A percentile compares a stretch with the other conserved stretches of the same genome.
These are phyloP conservation scores for Hycleus phaleratus DNA, from an alignment of 1,140 invertebrate species.

Conservation along the genomic window DNA sequence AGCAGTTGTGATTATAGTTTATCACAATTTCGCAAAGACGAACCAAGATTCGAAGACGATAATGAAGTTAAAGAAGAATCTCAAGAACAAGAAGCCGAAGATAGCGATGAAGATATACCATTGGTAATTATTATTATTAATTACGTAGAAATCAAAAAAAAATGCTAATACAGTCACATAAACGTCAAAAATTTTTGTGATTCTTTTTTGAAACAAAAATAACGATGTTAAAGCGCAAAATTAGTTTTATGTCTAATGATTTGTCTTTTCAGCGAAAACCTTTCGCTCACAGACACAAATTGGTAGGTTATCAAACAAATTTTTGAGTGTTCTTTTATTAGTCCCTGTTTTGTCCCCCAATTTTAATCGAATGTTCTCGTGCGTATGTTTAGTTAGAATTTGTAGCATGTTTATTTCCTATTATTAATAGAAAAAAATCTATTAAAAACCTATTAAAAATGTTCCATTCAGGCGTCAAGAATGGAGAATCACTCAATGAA, in stretches of 20 bases:
- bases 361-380: background rate
- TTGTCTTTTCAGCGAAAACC: conserved; percentile 22
- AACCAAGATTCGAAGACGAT: conserved; percentile 37
- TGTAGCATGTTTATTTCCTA: background rate
- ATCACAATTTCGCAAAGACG: conserved; percentile 52
- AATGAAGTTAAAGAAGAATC: conserved; percentile 35
- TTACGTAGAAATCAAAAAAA: no score
- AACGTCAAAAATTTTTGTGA: background rate
- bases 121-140: conserved; percentile 48
- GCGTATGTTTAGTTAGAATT: no score
- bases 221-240: background rate
- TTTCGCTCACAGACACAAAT: conserved; percentile 18
- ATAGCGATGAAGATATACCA: conserved; percentile 69
- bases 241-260: background rate
- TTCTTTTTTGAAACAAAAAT: background rate
- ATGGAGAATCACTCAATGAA: conserved; percentile 33
- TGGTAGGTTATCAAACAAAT: conserved; percentile 16
- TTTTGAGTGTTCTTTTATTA: conserved; percentile 14
- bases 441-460: no score
- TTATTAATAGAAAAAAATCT: background rate
- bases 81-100: conserved; percentile 43
- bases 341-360: conserved; percentile 13
- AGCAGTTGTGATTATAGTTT: conserved; percentile 60
- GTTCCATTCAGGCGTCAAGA: conserved; percentile 32
- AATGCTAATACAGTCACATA: no score